Conservation (phyloP, 2,797 vertebrate species). For the Echiichthys vipera region DNA sequence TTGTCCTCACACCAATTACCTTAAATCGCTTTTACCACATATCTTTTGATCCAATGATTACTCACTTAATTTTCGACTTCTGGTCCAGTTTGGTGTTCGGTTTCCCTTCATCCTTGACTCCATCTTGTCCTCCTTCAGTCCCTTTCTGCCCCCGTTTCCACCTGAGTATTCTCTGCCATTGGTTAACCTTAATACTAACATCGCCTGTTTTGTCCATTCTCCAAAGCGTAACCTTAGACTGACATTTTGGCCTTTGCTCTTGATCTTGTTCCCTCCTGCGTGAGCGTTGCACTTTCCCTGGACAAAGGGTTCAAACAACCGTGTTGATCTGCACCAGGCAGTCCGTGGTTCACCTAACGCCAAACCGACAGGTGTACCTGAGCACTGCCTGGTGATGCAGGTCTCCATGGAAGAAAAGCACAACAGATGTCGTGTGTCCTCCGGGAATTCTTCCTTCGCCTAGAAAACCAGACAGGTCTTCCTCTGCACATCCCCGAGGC, state of each 20-base stretch:
- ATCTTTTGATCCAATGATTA: slow-evolving; percentile 20
- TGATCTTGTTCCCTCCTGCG: background rate
- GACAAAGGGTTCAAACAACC: background rate
- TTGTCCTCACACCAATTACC: background rate
- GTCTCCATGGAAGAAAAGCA: slow-evolving; percentile 79
- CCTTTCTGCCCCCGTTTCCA: slow-evolving; percentile 69
- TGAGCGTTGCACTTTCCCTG: background rate
- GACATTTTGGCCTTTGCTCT: slow-evolving; percentile 4
- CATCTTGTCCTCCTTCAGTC: slow-evolving; percentile 43
- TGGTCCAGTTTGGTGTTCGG: slow-evolving; percentile 21
- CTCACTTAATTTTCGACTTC: slow-evolving; percentile 79
- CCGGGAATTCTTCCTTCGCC: slow-evolving; percentile 58
- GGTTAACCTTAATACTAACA: slow-evolving; percentile 47
- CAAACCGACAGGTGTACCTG: slow-evolving; percentile 48
- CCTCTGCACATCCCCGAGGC: slow-evolving; percentile 5
- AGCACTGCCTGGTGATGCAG: slow-evolving; percentile 65
- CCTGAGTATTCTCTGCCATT: slow-evolving; percentile 75
- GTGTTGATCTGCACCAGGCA: slow-evolving; percentile 28
- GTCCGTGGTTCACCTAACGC: slow-evolving; percentile 56
- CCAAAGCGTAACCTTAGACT: background rate
- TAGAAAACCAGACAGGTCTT: slow-evolving; percentile 22
- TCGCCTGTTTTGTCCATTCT: slow-evolving; percentile 60
- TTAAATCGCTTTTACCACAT: background rate
- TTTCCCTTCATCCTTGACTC: slow-evolving; percentile 56
- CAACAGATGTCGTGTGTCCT: slow-evolving; percentile 63